Conservation (phyloP, 2,888 invertebrate species). For the Ctena decussata region DNA sequence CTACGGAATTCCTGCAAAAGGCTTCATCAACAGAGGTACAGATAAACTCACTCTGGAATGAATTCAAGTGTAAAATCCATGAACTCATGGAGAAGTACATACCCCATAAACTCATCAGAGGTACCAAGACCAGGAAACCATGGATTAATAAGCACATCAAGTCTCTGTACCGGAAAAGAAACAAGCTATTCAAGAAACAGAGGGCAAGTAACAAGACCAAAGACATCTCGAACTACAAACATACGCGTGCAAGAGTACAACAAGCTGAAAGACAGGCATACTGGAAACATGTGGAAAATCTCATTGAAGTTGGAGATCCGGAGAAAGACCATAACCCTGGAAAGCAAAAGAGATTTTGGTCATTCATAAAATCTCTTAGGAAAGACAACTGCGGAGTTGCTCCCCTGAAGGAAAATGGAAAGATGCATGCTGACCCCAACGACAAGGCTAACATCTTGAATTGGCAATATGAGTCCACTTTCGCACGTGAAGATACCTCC, state of each 20-base stretch:
- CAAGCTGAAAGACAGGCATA: not conserved
- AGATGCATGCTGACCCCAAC: not conserved
- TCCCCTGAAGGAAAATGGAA: conserved; percentile 3
- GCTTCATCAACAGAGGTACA: not conserved
- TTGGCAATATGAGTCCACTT: not conserved
- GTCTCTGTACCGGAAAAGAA: not conserved
- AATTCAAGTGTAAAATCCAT: conserved; percentile 4
- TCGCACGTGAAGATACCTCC: not conserved
- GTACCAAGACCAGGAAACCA: not conserved
- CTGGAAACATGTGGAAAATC: conserved; percentile 3
- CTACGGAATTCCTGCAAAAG: not conserved
- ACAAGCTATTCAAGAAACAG: not conserved
- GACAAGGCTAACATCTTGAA: conserved; percentile 12
- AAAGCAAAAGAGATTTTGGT: conserved; percentile 23
- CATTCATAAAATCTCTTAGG: conserved; percentile 9
- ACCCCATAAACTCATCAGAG: not conserved
- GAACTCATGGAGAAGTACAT: conserved; percentile 14
- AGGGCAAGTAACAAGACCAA: not conserved
- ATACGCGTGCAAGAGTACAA: not conserved
- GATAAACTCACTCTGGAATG: not conserved
- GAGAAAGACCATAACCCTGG: not conserved
- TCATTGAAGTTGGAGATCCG: not conserved
- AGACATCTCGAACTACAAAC: not conserved
- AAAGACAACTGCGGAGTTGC: conserved; percentile 13
- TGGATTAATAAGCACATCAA: not conserved